These are phyloP conservation scores for Anaspis maculata DNA, from an alignment of 2,888 invertebrate species.

Conservation along the genomic window DNA sequence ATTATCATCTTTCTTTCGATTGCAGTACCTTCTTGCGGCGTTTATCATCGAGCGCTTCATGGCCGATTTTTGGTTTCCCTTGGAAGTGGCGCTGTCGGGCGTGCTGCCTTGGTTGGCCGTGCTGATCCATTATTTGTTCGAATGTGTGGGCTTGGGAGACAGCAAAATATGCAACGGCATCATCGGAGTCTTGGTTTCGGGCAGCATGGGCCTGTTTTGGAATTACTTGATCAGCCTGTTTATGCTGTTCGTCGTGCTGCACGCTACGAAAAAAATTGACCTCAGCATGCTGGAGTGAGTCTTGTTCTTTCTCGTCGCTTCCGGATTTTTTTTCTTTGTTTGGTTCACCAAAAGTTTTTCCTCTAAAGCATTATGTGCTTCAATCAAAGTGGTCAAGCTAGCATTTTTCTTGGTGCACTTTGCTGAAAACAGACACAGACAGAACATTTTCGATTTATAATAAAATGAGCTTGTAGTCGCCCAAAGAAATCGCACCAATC, in stretches of 20 bases:
- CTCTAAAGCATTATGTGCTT: too few relatives aligned
- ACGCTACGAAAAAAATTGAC: slow-evolving; percentile 26
- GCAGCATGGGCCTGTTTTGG: slow-evolving; percentile 20
- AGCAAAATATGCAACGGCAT: slow-evolving; percentile 18
- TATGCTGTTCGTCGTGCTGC: slow-evolving; percentile 23
- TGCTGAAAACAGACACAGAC: not conserved
- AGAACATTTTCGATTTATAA: too few relatives aligned
- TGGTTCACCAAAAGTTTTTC: not conserved
- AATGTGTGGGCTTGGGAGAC: too few relatives aligned
- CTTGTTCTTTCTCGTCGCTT: not conserved
- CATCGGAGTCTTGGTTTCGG: slow-evolving; percentile 22
- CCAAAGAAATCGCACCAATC: too few relatives aligned
- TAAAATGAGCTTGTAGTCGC: too few relatives aligned
- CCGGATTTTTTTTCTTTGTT: not conserved
- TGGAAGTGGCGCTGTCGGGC: slow-evolving; percentile 27
- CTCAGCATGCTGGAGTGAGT: slow-evolving; percentile 21
- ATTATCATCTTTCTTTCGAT: slow-evolving; percentile 7
- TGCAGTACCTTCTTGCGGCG: slow-evolving; percentile 29
- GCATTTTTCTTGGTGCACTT: not conserved
- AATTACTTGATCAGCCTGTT: slow-evolving; percentile 32
- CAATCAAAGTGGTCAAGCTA: too few relatives aligned
- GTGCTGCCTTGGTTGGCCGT: slow-evolving; percentile 24
- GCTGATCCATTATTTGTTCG: slow-evolving; percentile 22
- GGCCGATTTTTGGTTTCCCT: slow-evolving; percentile 37
- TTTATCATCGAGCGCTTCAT: slow-evolving; percentile 34